These are phyloP conservation scores for Burhinus oedicnemus DNA, from an alignment of 2,113 vertebrate species.

Conservation along the genomic window DNA sequence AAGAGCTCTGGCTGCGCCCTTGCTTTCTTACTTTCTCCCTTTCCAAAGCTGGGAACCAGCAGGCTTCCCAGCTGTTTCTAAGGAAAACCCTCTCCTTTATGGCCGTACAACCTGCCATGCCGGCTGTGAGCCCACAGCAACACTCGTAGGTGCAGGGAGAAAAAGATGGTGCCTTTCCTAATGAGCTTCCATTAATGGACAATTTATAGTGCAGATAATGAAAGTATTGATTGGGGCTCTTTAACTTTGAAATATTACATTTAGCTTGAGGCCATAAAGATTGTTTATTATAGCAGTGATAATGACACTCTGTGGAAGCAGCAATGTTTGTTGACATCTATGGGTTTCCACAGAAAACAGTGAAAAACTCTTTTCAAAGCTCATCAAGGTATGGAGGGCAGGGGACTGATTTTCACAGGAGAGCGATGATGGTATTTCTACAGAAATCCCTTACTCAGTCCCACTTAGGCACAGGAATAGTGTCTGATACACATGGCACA, in stretches of 20 bases:
- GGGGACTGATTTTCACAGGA: neutral
- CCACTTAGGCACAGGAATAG: neutral
- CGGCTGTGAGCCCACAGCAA: constrained; percentile 11
- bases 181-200: constrained; percentile 51
- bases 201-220: constrained; percentile 50
- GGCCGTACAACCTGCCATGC: neutral
- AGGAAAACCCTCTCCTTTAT: neutral
- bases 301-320: neutral
- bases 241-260: constrained; percentile 29
- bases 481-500: neutral
- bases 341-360: neutral
- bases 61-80: neutral
- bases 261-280: neutral
- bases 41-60: neutral
- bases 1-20: neutral
- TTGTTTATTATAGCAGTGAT: neutral
- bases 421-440: neutral
- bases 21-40: neutral
- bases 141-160: neutral
- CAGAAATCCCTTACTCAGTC: neutral
- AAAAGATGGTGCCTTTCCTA: neutral
- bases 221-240: constrained; percentile 44
- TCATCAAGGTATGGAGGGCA: neutral
- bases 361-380: neutral
- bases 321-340: neutral